A percentile compares a stretch with the other conserved stretches of the same genome.
Evolutionary conservation across 2,797 vertebrate genomes (phyloP).

Genomic region (Poeciliopsis turneri): DNA sequence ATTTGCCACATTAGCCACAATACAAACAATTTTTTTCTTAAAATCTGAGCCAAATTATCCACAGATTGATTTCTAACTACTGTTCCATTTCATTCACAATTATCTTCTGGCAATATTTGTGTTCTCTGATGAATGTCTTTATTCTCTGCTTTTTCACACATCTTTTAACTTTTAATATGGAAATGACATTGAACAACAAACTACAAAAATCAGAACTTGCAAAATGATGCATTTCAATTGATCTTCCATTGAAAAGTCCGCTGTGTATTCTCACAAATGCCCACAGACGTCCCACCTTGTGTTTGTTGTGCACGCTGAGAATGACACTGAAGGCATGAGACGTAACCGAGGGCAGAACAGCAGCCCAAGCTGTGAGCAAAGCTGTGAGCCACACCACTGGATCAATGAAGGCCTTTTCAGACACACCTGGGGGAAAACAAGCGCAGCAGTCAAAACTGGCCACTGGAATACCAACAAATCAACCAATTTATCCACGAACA

Average conservation of each 20-base stretch:
- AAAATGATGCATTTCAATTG: not conserved
- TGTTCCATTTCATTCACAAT: not conserved
- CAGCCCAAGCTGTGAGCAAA: slow-evolving; percentile 81
- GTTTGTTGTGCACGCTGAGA: slow-evolving; percentile 49
- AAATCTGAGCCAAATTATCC: not conserved
- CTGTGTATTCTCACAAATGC: not conserved
- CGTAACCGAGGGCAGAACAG: slow-evolving; percentile 81
- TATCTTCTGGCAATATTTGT: not conserved
- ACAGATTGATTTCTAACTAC: not conserved
- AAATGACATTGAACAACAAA: not conserved
- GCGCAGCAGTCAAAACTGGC: slow-evolving; percentile 28
- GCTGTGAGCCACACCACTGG: slow-evolving; percentile 84
- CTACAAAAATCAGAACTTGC: not conserved
- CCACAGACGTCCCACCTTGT: slow-evolving; percentile 71
- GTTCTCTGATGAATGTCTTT: not conserved
- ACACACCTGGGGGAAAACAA: slow-evolving; percentile 74
- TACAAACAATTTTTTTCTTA: not conserved
- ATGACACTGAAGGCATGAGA: slow-evolving; percentile 60
- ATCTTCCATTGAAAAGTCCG: not conserved
- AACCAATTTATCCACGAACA: slow-evolving; percentile 8
- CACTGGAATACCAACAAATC: slow-evolving; percentile 6
- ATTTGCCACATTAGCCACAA: not conserved
- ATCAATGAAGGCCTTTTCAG: slow-evolving; percentile 75
- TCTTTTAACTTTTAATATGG: not conserved
- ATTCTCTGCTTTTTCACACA: not conserved